Percentiles rank a stretch among this genome's conserved stretches.
Evolutionary conservation across 2,113 vertebrate genomes (phyloP).

Genomic region (Notiomystis cincta): DNA sequence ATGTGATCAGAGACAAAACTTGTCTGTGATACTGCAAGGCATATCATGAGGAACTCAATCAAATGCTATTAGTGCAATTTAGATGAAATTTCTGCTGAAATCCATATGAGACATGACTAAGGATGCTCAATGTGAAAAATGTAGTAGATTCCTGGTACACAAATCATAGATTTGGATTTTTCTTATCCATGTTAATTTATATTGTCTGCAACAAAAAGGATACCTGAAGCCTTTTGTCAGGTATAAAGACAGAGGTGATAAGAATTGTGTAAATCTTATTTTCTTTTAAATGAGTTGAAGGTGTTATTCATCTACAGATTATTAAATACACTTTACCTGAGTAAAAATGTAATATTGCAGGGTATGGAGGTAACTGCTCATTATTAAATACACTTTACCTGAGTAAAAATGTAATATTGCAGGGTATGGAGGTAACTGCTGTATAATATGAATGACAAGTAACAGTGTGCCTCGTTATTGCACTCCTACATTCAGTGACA

Average conservation of each 20-base stretch:
- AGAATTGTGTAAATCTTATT: background rate
- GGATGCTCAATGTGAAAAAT: background rate
- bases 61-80: background rate
- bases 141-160: background rate
- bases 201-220: background rate
- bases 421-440: background rate
- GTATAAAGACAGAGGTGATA: background rate
- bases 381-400: background rate
- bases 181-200: background rate
- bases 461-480: background rate
- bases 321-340: background rate
- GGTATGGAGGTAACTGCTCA: background rate
- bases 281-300: background rate
- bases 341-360: background rate
- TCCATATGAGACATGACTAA: background rate
- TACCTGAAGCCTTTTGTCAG: background rate
- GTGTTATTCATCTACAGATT: background rate
- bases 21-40: background rate
- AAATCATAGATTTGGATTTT: background rate
- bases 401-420: background rate
- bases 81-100: background rate
- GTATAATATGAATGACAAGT: background rate
- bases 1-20: background rate
- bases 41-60: background rate
- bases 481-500: background rate